Evolutionary conservation across 2,113 vertebrate species (phyloP), one percentile per base, ranked within the genome.

Genomic region (Cynoglossus semilaevis): DNA sequence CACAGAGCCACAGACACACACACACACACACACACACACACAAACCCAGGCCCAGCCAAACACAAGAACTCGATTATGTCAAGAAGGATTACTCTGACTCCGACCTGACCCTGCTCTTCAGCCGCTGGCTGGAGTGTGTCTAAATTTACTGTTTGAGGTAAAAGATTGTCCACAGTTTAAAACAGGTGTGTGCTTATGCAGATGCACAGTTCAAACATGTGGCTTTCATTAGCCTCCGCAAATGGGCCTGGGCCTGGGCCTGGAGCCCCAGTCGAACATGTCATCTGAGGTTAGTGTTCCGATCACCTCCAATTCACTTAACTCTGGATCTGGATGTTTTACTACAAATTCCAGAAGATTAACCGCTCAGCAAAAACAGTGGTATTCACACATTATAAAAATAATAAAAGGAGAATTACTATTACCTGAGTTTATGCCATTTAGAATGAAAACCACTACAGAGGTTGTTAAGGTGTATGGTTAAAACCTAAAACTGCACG

Each of bases 121-220:
- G 78, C 47, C 74, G 63, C 76, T 79, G 75, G 72, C 58, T 37
- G 29, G 58, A 71, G 51, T 65, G 80, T 41, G 60, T 58, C 74
- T 77, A 70, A 76, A 64, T 77, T 82, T 76, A 83, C 60, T 54
- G 72, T 74, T 58, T 40, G 76, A 79, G 76, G 56, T 60, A 50
- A 74, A 58, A 64, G 58, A 71, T 47, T 43, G 70, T 72, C 61
- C 70, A 19, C 74, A 72, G 76, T 73, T 81, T 74, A 72, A 29
- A 83, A 86, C 85, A 88, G 85, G 82, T 88, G 85, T 79, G 70
- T 70, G 22, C 61, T 80, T 70, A 70, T 76, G 79, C 73, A 78
- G 73, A 83, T 80, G 67, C 15, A 41, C 58, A 48, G 49, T 54
- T 57, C 47, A 35, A 72, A 63, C 80, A 81, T 84, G 77, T 81